These are phyloP conservation scores for Orthosia cruda DNA, from an alignment of 2,888 invertebrate species.

Conservation along the genomic window DNA sequence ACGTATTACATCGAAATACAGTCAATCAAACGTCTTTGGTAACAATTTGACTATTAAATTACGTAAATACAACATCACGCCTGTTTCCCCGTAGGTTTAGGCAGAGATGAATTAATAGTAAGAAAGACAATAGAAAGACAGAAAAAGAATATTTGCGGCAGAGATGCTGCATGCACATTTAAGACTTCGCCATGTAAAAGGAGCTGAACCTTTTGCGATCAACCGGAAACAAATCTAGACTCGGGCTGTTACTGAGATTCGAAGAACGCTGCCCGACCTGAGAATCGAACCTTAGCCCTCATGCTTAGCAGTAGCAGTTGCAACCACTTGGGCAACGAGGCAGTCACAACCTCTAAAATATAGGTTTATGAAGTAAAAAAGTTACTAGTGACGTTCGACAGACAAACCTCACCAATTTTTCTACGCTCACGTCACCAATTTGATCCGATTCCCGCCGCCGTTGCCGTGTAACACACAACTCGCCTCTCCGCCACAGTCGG, in stretches of 20 bases:
- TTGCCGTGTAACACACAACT: constrained; percentile 10
- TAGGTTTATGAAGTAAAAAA: too few relatives aligned
- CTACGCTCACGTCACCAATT: constrained; percentile 27
- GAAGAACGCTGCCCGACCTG: neutral
- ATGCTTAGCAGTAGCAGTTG: too few relatives aligned
- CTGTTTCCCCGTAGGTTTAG: neutral
- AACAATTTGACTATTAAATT: constrained; percentile 7
- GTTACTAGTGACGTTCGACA: neutral
- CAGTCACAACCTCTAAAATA: neutral
- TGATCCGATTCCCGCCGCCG: neutral
- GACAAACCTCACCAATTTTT: too few relatives aligned
- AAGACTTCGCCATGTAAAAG: too few relatives aligned
- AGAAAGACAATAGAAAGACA: too few relatives aligned
- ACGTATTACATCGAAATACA: constrained; percentile 14
- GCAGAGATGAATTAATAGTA: neutral
- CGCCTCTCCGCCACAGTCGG: constrained; percentile 11
- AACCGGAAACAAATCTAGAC: neutral
- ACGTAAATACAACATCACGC: neutral
- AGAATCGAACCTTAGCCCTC: neutral
- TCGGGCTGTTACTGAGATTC: neutral
- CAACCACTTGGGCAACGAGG: neutral
- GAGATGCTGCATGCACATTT: too few relatives aligned
- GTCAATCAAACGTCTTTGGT: neutral
- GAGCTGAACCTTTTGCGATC: neutral
- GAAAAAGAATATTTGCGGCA: too few relatives aligned